Evolutionary conservation across 1,140 invertebrate genomes (phyloP).

Genomic region (Drosophila teissieri): DNA sequence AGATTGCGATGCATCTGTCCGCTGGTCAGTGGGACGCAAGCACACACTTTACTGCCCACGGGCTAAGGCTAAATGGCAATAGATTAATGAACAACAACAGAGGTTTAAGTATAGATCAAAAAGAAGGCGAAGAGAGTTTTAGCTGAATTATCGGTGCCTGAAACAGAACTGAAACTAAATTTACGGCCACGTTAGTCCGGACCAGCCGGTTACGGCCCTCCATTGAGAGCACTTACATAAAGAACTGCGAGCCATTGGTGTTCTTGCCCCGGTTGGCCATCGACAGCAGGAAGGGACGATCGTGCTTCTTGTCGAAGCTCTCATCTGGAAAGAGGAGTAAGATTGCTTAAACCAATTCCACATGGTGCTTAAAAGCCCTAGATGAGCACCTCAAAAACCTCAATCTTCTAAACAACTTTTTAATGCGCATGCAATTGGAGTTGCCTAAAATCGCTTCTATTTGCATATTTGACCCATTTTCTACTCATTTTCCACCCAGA

Average conservation of each 20-base stretch:
- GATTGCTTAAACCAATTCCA: slow-evolving; percentile 12
- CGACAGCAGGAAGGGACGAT: slow-evolving; percentile 93
- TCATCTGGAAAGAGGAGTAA: slow-evolving; percentile 89
- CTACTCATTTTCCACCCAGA: background rate
- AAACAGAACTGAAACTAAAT: slow-evolving; percentile 57
- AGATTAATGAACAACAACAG: slow-evolving; percentile 82
- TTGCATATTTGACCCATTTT: background rate
- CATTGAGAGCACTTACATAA: slow-evolving; percentile 91
- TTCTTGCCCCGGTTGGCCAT: slow-evolving; percentile 99
- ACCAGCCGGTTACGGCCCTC: background rate
- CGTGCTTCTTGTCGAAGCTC: slow-evolving; percentile 95
- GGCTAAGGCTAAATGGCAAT: slow-evolving; percentile 68
- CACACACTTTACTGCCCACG: slow-evolving; percentile 26
- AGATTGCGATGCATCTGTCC: slow-evolving; percentile 15
- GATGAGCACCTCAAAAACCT: no score
- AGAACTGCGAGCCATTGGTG: slow-evolving; percentile 99
- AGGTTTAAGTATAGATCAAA: slow-evolving; percentile 83
- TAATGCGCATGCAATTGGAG: background rate
- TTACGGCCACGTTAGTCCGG: slow-evolving; percentile 17
- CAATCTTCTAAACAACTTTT: background rate
- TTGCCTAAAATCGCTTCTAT: background rate
- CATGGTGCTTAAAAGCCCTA: no score
- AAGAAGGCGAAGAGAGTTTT: slow-evolving; percentile 58
- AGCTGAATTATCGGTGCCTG: slow-evolving; percentile 35
- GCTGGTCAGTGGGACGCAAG: slow-evolving; percentile 44